phyloP scores from a whole-genome alignment of 1,140 invertebrate species.

The Neuroterus valhalla region DNA sequence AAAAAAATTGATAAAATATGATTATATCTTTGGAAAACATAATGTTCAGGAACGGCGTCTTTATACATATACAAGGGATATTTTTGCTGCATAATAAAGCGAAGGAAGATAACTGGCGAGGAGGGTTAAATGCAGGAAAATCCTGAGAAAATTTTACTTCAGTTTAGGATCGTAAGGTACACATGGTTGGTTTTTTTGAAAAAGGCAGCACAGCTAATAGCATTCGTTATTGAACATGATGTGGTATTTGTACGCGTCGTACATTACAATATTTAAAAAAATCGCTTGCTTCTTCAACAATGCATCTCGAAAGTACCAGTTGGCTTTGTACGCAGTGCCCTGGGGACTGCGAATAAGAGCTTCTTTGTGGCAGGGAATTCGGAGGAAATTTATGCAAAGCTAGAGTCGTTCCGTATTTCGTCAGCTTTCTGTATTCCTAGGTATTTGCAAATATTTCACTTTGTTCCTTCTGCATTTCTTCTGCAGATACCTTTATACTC shows the following conservation, averaged over 20 bases:
- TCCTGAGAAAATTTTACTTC: too few relatives aligned
- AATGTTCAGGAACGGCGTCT: too few relatives aligned
- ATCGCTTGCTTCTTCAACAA: constrained; percentile 18
- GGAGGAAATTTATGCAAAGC: constrained; percentile 28
- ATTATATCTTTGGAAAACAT: too few relatives aligned
- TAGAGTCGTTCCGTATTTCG: constrained; percentile 18
- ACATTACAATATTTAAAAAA: background rate
- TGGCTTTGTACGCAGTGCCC: constrained; percentile 20
- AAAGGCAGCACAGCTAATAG: background rate
- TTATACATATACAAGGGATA: too few relatives aligned
- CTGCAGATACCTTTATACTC: constrained; percentile 16
- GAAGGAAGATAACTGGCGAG: too few relatives aligned
- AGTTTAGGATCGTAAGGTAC: background rate
- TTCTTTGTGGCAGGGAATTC: constrained; percentile 17
- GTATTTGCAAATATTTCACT: constrained; percentile 25
- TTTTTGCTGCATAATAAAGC: too few relatives aligned
- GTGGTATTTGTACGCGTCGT: background rate
- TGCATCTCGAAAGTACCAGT: background rate
- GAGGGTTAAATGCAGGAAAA: too few relatives aligned
- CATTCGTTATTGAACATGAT: constrained; percentile 10
- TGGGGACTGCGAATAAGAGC: constrained; percentile 21
- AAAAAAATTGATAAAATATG: too few relatives aligned
- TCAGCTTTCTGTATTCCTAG: constrained; percentile 24
- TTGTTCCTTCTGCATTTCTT: constrained; percentile 16
- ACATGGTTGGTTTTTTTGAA: constrained; percentile 4